These are phyloP conservation scores for Semotilus atromaculatus DNA, from an alignment of 2,797 vertebrate species.

Conservation along the genomic window DNA sequence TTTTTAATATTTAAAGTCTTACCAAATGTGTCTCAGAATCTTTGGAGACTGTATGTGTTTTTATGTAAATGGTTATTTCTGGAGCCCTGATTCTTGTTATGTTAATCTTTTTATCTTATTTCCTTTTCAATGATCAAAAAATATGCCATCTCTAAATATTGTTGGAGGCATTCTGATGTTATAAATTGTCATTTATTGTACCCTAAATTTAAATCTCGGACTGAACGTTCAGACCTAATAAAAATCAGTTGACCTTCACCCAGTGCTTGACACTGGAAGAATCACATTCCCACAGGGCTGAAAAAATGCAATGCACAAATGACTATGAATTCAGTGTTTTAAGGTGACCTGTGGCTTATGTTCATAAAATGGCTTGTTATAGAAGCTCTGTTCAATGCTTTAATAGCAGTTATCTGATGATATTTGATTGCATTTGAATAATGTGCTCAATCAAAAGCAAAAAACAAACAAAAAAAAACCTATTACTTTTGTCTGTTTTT, in stretches of 20 bases:
- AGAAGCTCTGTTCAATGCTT: slow-evolving; percentile 1
- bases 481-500: slow-evolving; percentile 31
- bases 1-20: neutral
- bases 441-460: slow-evolving; percentile 7
- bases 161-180: neutral
- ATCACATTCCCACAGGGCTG: neutral
- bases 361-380: slow-evolving; percentile 25
- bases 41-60: neutral
- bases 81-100: neutral
- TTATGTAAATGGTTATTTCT: neutral
- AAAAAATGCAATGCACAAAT: neutral
- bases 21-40: slow-evolving; percentile 27
- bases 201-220: neutral
- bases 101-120: neutral
- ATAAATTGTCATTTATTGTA: neutral
- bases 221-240: neutral
- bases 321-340: slow-evolving; percentile 22
- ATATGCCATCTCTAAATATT: neutral
- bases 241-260: neutral
- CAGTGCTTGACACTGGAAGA: neutral
- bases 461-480: neutral
- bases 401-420: slow-evolving; percentile 18
- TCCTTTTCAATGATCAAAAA: neutral
- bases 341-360: neutral
- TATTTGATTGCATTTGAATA: slow-evolving; percentile 5